These are phyloP conservation scores for Paguma larvata DNA, from an alignment of 2,797 vertebrate species.

Conservation along the genomic window DNA sequence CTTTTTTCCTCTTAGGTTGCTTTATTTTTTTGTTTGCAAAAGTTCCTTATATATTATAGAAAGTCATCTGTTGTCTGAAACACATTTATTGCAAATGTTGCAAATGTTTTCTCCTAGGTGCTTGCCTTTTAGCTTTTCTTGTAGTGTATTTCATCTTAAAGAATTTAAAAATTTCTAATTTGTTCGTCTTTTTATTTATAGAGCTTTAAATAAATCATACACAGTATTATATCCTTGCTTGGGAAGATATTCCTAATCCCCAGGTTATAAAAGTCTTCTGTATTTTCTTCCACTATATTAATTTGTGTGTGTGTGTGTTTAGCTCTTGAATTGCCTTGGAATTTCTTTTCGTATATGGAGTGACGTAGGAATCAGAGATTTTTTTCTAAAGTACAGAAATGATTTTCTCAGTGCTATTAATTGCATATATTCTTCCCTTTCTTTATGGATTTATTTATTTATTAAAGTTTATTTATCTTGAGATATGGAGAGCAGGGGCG, in stretches of 20 bases:
- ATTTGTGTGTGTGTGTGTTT: background rate
- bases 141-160: background rate
- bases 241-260: background rate
- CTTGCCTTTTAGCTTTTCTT: slow-evolving; percentile 45
- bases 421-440: background rate
- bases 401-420: background rate
- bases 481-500: too few relatives aligned
- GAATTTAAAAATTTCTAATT: background rate
- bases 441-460: too few relatives aligned
- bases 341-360: background rate
- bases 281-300: background rate
- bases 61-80: background rate
- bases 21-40: slow-evolving; percentile 23
- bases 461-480: too few relatives aligned
- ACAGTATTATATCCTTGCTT: background rate
- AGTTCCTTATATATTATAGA: slow-evolving; percentile 17
- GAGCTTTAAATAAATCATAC: background rate
- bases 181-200: background rate
- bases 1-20: background rate
- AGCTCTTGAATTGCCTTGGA: background rate
- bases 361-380: background rate
- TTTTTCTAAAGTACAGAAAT: background rate
- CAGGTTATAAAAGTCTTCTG: background rate
- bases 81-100: background rate
- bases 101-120: background rate